Conservation (phyloP, 2,797 vertebrate species). For the Etheostoma perlongum region DNA sequence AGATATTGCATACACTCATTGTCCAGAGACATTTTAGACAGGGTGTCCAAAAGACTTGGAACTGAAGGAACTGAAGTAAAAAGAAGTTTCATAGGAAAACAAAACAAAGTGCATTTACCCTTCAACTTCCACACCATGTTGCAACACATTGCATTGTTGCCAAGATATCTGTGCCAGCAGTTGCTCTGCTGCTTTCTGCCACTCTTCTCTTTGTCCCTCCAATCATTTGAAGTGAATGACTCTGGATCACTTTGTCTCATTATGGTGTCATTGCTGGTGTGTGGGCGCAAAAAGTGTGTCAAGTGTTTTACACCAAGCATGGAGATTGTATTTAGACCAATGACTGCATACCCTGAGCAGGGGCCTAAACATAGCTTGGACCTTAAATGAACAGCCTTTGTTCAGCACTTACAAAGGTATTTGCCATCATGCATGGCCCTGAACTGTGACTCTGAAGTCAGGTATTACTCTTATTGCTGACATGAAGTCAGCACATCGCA, state of each 20-base stretch:
- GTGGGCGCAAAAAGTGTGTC: slow-evolving; percentile 32
- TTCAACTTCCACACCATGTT: background rate
- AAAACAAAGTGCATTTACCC: background rate
- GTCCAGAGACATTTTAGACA: slow-evolving; percentile 10
- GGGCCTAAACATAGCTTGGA: slow-evolving; percentile 60
- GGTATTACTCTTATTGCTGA: slow-evolving; percentile 58
- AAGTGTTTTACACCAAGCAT: slow-evolving; percentile 46
- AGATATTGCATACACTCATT: slow-evolving; percentile 17
- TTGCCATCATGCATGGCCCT: slow-evolving; percentile 36
- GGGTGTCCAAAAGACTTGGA: slow-evolving; percentile 5
- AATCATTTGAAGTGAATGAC: slow-evolving; percentile 25
- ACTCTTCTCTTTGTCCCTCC: slow-evolving; percentile 20
- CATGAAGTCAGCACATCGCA: slow-evolving; percentile 53
- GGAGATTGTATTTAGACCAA: slow-evolving; percentile 42
- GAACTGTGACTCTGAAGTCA: slow-evolving; percentile 55
- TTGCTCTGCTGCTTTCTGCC: background rate
- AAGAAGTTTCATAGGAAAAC: background rate
- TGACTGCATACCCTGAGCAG: slow-evolving; percentile 42
- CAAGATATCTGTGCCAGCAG: slow-evolving; percentile 2
- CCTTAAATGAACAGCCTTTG: slow-evolving; percentile 53
- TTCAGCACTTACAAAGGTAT: slow-evolving; percentile 54
- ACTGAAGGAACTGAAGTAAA: background rate
- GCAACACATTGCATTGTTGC: background rate
- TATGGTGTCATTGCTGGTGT: slow-evolving; percentile 28
- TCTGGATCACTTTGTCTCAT: background rate